Conservation (phyloP, 2,888 invertebrate genomes). For the Microchrysa polita region DNA sequence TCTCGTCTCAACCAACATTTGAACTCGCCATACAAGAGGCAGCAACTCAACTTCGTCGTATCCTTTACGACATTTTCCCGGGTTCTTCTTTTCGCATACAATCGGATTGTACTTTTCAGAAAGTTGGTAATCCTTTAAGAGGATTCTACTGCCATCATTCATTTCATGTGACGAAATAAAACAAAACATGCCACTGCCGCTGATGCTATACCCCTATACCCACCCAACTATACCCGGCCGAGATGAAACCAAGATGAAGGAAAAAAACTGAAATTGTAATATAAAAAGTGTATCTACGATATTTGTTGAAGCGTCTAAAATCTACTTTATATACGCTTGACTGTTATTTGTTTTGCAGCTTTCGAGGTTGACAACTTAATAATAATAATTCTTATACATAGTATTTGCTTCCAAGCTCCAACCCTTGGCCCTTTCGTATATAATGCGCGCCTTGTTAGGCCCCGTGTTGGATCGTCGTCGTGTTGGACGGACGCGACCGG, state of each 20-base stretch:
- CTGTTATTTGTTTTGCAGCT: conserved; percentile 46
- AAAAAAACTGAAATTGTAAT: background rate
- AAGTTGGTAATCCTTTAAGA: conserved; percentile 51
- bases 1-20: too few species aligned
- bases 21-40: background rate
- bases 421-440: background rate
- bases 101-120: conserved; percentile 51
- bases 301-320: conserved; percentile 42
- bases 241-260: too few species aligned
- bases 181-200: background rate
- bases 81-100: conserved; percentile 47
- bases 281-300: conserved; percentile 1
- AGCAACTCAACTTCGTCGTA: background rate
- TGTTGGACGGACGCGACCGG: too few species aligned
- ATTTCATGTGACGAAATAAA: too few species aligned
- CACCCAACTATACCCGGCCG: too few species aligned
- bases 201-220: background rate
- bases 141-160: conserved; percentile 43
- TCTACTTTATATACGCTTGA: conserved; percentile 39
- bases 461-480: too few species aligned
- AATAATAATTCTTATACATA: conserved; percentile 46
- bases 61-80: conserved; percentile 22
- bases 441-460: background rate
- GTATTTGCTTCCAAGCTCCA: conserved; percentile 4
- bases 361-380: conserved; percentile 48